Base-by-base conservation (phyloP, 2,888 invertebrate species). In the Drosophila picticornis region DNA sequence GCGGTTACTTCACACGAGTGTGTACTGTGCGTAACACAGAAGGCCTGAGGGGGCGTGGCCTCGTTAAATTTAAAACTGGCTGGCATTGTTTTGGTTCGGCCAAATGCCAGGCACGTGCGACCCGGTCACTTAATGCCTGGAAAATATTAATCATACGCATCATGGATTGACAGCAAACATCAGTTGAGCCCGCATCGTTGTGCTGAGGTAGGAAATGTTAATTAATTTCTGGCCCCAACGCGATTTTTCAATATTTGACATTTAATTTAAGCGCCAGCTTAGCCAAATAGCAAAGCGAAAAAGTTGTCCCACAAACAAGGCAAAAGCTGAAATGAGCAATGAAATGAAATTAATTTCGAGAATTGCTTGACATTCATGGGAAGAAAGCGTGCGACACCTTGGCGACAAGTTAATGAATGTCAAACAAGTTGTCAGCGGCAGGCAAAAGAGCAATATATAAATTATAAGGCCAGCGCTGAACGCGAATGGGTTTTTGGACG, bases 101-200 rank as follows among this genome's bases (percentile, higher is more conserved):
- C 46, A 72, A 84, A 81, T 84, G 80, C 72, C 65, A 75, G 68
- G 76, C 87, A 86, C 85, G 88, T 84, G 77, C 88, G 58, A 48
- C 19, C 27, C 34, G 71, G 55, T 72, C 81, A 73, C 55, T 63
- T 61, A 72, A 64, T 52, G 72, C 71, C 67, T 55, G 50, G 50
- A 31, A 61, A 72, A 82, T 77, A 86, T 86, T 88, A 86, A 86
- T 86, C 85, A 88, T 88, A 86, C 85, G 85, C 89, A 71, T 81
- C 75, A 70, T 55, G 25, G 34, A 48, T 50, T 53, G 66, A n/a
- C 53, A 25, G 22, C n/a, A 43, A 62, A 38, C 46, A 73, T 56
- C 53, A 59, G 66, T 25, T 77, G 32, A 60, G 25, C 2, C 6
- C 7, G 11, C 4, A 19, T 25, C 67, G 55, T n/a, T 25, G 29